phyloP scores from a whole-genome alignment of 92 coral and sea anemone genomes.

The Porites cylindrica region DNA sequence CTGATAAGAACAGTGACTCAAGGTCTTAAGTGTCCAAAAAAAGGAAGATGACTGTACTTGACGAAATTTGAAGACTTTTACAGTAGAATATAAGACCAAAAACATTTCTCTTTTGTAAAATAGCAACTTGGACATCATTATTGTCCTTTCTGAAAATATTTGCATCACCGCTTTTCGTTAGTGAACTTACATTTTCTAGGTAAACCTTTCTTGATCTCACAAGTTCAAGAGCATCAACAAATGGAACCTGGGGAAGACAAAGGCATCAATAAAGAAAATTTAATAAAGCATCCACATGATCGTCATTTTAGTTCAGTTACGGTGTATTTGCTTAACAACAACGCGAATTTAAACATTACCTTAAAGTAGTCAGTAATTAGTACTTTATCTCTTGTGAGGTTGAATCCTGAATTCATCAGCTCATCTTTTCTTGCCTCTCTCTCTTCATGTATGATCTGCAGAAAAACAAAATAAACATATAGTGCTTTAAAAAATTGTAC shows the following conservation, averaged over 20 bases:
- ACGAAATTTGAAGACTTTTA: too few species aligned
- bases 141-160: too few species aligned
- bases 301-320: too few species aligned
- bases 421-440: background rate
- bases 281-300: too few species aligned
- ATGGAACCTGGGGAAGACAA: conserved; percentile 73
- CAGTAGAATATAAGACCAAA: too few species aligned
- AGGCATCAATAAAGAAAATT: too few species aligned
- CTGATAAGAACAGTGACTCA: too few species aligned
- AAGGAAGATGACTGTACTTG: too few species aligned
- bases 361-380: conserved; percentile 79
- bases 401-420: conserved; percentile 67
- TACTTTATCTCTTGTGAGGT: conserved; percentile 48
- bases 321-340: too few species aligned
- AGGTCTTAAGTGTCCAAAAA: too few species aligned
- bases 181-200: conserved; percentile 73
- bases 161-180: background rate
- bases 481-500: too few species aligned
- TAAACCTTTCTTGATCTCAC: conserved; percentile 94
- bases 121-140: background rate
- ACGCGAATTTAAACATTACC: conserved; percentile 30
- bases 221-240: conserved; percentile 90
- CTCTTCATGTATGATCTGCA: conserved; percentile 76
- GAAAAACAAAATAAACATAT: background rate
- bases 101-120: too few species aligned